phyloP scores from a whole-genome alignment of 37 sponge, comb jelly and placozoan species.

The Halisarca cf. caerulea region DNA sequence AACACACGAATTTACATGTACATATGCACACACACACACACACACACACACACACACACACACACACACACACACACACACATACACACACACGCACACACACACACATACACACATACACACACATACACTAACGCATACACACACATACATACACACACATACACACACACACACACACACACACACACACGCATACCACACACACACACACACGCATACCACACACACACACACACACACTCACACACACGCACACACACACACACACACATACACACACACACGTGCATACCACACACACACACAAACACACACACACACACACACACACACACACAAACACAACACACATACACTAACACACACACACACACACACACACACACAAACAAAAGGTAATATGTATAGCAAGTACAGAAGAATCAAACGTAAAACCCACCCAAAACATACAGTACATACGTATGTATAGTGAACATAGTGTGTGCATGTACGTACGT shows the following conservation, averaged over 20 bases:
- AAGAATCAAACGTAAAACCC: too few relatives aligned
- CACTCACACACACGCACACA: slow-evolving; percentile 15
- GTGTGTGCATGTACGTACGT: too few relatives aligned
- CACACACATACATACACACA: slow-evolving; percentile 33
- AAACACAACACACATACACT: slow-evolving; percentile 14
- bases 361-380: slow-evolving; percentile 20
- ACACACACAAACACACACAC: background rate
- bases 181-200: background rate
- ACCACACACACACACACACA: slow-evolving; percentile 20
- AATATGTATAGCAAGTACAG: slow-evolving; percentile 49
- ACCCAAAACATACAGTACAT: too few relatives aligned
- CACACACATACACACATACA: slow-evolving; percentile 30
- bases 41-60: slow-evolving; percentile 26
- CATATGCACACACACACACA: background rate
- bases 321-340: slow-evolving; percentile 20
- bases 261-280: slow-evolving; percentile 12
- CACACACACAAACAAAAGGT: background rate
- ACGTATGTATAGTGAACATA: too few relatives aligned
- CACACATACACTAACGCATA: slow-evolving; percentile 27
- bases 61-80: slow-evolving; percentile 28
- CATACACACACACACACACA: slow-evolving; percentile 24
- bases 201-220: background rate
- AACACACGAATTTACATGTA: too few relatives aligned
- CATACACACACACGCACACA: slow-evolving; percentile 3
- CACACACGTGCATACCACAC: slow-evolving; percentile 3